These are phyloP conservation scores for Campoletis raptor DNA, from an alignment of 2,888 invertebrate species.

Conservation along the genomic window DNA sequence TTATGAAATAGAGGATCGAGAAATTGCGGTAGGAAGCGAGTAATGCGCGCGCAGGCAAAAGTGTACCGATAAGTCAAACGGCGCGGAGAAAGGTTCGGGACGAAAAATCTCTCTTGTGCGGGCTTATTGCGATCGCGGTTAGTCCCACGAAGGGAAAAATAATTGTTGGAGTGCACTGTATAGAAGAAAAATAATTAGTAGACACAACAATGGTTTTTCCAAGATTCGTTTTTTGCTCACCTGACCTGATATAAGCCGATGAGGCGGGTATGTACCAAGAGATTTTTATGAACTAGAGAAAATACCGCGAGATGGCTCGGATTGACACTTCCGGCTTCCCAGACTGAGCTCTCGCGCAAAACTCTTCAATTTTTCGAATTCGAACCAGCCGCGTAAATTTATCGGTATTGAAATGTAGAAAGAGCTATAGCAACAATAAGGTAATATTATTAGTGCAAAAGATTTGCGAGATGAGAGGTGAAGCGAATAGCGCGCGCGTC, in stretches of 20 bases:
- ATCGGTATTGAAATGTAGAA: background rate
- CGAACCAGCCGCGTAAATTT: background rate
- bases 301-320: background rate
- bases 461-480: slow-evolving; percentile 40
- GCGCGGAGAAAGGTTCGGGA: slow-evolving; percentile 35
- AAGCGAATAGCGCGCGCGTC: slow-evolving; percentile 72
- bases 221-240: background rate
- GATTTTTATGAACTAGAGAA: background rate
- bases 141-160: background rate
- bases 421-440: background rate
- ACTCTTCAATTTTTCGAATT: background rate
- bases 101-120: slow-evolving; percentile 1
- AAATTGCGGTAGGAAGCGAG: background rate
- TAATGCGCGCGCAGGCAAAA: background rate
- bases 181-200: background rate
- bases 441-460: background rate
- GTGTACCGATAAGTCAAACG: background rate
- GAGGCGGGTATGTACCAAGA: background rate
- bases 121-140: background rate
- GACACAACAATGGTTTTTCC: background rate
- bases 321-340: slow-evolving; percentile 2
- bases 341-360: background rate
- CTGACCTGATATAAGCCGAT: background rate
- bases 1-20: background rate
- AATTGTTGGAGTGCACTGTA: background rate